Evolutionary conservation across 2,888 invertebrate species (phyloP), one percentile per base, ranked within the genome.

Genomic region (Pyrrhia umbra): DNA sequence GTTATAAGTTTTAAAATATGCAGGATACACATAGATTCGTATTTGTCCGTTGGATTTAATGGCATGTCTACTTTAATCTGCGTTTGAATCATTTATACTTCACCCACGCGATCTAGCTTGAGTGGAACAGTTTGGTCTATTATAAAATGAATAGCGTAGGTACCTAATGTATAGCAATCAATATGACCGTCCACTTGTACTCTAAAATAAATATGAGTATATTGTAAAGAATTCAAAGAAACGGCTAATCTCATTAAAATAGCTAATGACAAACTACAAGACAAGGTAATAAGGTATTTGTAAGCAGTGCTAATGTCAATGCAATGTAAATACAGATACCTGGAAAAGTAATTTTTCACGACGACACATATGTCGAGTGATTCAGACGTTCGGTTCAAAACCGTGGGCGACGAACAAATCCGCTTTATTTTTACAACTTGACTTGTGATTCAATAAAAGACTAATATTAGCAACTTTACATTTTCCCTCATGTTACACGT

Each of bases 341-440:
- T 88, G 87, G 84, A 87, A 72, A 85, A 84, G 60, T 74, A 55
- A 84, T 87, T 85, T 84, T 84, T 88, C 85, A 88, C 62, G 15
- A 65, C 68, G 82, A 85, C 84, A 79, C 65, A 80, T 47, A 52
- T 75, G 81, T 75, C 71, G 65, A 52, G 71, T 91, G 91, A 91
- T 79, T 90, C 92, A 91, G 78, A 78, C 67, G 55, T 57, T 69
- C 72, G 73, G 68, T 75, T 64, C 69, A 72, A 83, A 85, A 71
- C 74, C 83, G 90, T 90, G 91, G 92, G 91, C 91, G 90, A 84
- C 81, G 83, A 86, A 82, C 85, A 88, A n/a, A 87, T 84, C 83
- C 75, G 83, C 65, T 87, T 89, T 92, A 91, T 91, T 91, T 91
- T 90, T 91, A 89, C 62, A 85, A 80, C 82, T 79, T 81, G 79